phyloP scores from a whole-genome alignment of 2,113 vertebrate species.

The Ammospiza nelsoni region DNA sequence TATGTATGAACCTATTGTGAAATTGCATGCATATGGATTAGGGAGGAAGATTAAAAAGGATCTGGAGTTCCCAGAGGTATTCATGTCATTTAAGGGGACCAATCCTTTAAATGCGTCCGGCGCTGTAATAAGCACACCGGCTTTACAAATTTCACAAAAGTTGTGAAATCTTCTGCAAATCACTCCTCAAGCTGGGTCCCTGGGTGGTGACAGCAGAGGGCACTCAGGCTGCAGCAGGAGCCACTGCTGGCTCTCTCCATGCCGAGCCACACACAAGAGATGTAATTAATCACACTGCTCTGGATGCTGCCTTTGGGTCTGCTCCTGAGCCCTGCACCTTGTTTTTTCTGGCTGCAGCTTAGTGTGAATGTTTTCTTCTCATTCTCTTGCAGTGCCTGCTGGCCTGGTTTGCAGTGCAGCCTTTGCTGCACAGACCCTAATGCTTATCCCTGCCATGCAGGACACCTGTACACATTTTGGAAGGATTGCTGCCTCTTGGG shows the following conservation, averaged over 20 bases:
- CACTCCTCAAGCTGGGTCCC: neutral
- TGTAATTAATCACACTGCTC: fast-evolving
- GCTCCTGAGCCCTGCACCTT: neutral
- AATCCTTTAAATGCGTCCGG: too few species aligned
- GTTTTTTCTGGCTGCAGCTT: neutral
- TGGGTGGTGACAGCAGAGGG: constrained; percentile 8
- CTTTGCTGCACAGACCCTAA: neutral
- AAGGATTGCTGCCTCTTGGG: neutral
- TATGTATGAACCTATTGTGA: too few species aligned
- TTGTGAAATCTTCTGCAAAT: too few species aligned
- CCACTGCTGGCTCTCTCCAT: neutral
- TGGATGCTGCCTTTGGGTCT: fast-evolving
- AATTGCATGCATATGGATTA: too few species aligned
- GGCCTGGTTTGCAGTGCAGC: neutral
- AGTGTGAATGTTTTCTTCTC: neutral
- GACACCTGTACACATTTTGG: neutral
- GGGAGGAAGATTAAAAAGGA: too few species aligned
- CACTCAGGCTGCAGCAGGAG: constrained; percentile 26
- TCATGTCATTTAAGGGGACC: too few species aligned
- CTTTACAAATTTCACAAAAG: too few species aligned
- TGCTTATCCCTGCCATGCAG: fast-evolving
- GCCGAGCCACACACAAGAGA: too few species aligned
- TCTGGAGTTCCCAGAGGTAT: too few species aligned
- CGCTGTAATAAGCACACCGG: too few species aligned
- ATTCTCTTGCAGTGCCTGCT: neutral